Evolutionary conservation across 2,113 vertebrate species (phyloP).

Genomic region (Mugil cephalus): DNA sequence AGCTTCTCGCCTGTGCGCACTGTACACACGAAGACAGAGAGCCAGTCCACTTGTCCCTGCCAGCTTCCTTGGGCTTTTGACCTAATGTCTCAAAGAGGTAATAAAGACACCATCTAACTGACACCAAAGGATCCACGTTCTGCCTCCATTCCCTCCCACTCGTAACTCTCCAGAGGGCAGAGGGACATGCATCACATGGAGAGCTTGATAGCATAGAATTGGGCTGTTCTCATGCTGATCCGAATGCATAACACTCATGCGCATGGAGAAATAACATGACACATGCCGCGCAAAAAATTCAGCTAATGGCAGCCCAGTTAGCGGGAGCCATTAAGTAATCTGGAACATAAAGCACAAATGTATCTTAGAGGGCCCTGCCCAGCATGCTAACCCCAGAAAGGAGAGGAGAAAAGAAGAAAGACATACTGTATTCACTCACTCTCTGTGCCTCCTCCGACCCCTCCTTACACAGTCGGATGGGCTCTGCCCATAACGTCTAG

Average conservation of each 20-base stretch:
- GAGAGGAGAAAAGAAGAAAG: slow-evolving; percentile 15
- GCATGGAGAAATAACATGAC: slow-evolving; percentile 39
- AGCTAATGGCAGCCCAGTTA: slow-evolving; percentile 29
- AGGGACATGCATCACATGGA: slow-evolving; percentile 73
- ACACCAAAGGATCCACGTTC: slow-evolving; percentile 73
- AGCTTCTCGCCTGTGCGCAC: neutral
- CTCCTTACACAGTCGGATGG: slow-evolving; percentile 53
- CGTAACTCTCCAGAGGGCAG: slow-evolving; percentile 73
- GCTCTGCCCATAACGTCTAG: slow-evolving; percentile 57
- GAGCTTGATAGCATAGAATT: slow-evolving; percentile 67
- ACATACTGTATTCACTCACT: slow-evolving; percentile 58
- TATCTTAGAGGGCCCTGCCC: slow-evolving; percentile 44
- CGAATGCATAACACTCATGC: slow-evolving; percentile 43
- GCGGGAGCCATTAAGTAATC: slow-evolving; percentile 49
- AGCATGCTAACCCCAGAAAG: slow-evolving; percentile 67
- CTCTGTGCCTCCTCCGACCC: slow-evolving; percentile 20
- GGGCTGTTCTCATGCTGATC: slow-evolving; percentile 50
- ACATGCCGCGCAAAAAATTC: slow-evolving; percentile 50
- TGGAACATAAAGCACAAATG: slow-evolving; percentile 51
- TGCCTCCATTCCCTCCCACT: slow-evolving; percentile 56
- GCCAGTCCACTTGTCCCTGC: slow-evolving; percentile 20
- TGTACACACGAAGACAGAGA: slow-evolving; percentile 7
- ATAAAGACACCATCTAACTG: slow-evolving; percentile 78
- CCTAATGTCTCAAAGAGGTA: slow-evolving; percentile 75
- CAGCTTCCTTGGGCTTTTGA: slow-evolving; percentile 52